These are phyloP conservation scores for Gracilinanus agilis DNA, from an alignment of 2,113 vertebrate species.

Conservation along the genomic window DNA sequence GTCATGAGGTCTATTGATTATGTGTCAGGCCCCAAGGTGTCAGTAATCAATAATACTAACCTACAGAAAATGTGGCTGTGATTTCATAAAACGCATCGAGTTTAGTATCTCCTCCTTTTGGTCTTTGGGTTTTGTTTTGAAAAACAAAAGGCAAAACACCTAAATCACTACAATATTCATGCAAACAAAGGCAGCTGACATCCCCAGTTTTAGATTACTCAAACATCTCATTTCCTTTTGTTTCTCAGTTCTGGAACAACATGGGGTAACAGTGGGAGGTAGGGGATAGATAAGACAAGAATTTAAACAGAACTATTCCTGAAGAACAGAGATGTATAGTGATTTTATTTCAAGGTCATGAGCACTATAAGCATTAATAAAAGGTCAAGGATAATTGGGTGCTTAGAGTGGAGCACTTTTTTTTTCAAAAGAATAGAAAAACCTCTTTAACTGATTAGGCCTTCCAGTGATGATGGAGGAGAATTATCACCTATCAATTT, in stretches of 20 bases:
- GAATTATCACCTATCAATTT: not conserved
- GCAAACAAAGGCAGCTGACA: slow-evolving; percentile 44
- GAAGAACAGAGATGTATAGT: slow-evolving; percentile 73
- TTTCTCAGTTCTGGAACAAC: slow-evolving; percentile 61
- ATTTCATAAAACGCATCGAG: slow-evolving; percentile 72
- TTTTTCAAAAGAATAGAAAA: slow-evolving; percentile 70
- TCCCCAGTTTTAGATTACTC: not conserved
- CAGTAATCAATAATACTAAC: slow-evolving; percentile 89
- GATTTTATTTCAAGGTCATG: slow-evolving; percentile 76
- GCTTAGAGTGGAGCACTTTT: slow-evolving; percentile 70
- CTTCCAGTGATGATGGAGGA: not conserved
- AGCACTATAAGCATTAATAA: too few species aligned
- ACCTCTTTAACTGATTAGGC: slow-evolving; percentile 52
- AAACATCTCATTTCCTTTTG: not conserved
- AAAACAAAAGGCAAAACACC: slow-evolving; percentile 8
- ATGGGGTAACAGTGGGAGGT: slow-evolving; percentile 27
- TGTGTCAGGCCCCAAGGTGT: slow-evolving; percentile 86
- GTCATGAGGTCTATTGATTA: slow-evolving; percentile 88
- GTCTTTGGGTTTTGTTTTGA: slow-evolving; percentile 50
- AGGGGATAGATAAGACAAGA: slow-evolving; percentile 64
- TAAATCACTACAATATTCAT: not conserved
- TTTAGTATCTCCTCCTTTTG: slow-evolving; percentile 54
- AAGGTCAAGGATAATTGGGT: too few species aligned
- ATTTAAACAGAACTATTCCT: slow-evolving; percentile 65
- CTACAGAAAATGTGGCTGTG: slow-evolving; percentile 84